phyloP scores from a whole-genome alignment of 92 coral and sea anemone genomes.

The Phenganax subtilis region DNA sequence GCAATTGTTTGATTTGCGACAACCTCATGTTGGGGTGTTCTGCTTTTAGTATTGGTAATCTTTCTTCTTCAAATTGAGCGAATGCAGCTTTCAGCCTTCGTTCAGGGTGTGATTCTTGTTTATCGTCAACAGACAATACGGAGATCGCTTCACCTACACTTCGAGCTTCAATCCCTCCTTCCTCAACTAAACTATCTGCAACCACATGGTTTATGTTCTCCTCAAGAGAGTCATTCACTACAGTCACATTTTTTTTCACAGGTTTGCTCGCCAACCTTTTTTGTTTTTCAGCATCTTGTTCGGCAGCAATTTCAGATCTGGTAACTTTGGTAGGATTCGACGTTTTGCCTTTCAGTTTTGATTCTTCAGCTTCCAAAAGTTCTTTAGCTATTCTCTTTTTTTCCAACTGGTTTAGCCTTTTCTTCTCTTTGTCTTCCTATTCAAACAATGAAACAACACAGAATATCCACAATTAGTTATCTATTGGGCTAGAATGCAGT shows the following conservation, averaged over 20 bases:
- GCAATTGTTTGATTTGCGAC: constrained; percentile 90
- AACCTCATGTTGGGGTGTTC: constrained; percentile 87
- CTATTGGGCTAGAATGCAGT: too few relatives aligned
- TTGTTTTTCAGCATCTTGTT: constrained; percentile 49
- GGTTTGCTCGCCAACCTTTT: constrained; percentile 42
- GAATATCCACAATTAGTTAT: background rate
- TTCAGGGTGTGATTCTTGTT: constrained; percentile 83
- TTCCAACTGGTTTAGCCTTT: constrained; percentile 64
- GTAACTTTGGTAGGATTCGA: constrained; percentile 60
- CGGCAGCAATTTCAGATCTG: constrained; percentile 60
- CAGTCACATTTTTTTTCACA: constrained; percentile 43
- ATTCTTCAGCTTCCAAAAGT: constrained; percentile 72
- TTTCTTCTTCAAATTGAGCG: constrained; percentile 70
- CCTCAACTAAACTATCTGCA: constrained; percentile 72
- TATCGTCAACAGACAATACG: constrained; percentile 58
- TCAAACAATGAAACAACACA: constrained; percentile 1
- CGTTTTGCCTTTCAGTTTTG: constrained; percentile 53
- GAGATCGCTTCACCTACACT: constrained; percentile 94
- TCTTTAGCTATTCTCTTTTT: constrained; percentile 62
- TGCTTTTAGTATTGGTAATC: constrained; percentile 69
- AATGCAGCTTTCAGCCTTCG: constrained; percentile 88
- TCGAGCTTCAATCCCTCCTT: constrained; percentile 88
- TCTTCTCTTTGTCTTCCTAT: constrained; percentile 79
- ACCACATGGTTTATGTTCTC: constrained; percentile 85
- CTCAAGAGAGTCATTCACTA: constrained; percentile 56